phyloP scores from a whole-genome alignment of 1,140 invertebrate genomes.

The Bombus pascuorum region DNA sequence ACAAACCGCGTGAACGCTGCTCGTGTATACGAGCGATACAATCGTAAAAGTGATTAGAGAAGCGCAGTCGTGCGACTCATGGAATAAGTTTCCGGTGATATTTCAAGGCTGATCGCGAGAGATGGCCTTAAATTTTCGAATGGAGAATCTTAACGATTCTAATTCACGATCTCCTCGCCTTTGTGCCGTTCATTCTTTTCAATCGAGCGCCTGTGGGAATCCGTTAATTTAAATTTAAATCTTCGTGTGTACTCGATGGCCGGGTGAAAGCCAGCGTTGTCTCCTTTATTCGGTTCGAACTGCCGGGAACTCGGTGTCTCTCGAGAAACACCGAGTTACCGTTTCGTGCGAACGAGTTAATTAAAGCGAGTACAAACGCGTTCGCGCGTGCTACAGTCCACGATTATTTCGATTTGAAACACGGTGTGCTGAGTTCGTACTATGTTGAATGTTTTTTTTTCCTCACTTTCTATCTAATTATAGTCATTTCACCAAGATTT shows the following conservation, averaged over 20 bases:
- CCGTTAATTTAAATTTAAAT: slow-evolving; percentile 51
- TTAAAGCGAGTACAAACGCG: slow-evolving; percentile 47
- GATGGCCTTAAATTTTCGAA: slow-evolving; percentile 48
- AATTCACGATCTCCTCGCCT: neutral
- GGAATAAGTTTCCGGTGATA: slow-evolving; percentile 44
- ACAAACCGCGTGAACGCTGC: neutral
- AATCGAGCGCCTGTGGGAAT: neutral
- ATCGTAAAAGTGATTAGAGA: slow-evolving; percentile 48
- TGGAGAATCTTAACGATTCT: neutral
- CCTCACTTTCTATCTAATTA: slow-evolving; percentile 39
- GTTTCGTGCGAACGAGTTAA: slow-evolving; percentile 49
- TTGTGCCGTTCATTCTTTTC: neutral
- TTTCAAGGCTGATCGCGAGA: slow-evolving; percentile 45
- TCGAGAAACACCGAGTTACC: slow-evolving; percentile 37
- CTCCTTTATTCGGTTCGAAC: slow-evolving; percentile 45
- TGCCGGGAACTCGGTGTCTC: slow-evolving; percentile 50
- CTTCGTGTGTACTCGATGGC: neutral
- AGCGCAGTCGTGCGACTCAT: slow-evolving; percentile 32
- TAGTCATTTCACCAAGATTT: slow-evolving; percentile 26
- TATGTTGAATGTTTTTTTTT: neutral
- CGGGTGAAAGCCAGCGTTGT: slow-evolving; percentile 61
- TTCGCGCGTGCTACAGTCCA: slow-evolving; percentile 19
- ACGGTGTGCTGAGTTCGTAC: neutral
- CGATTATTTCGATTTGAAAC: slow-evolving; percentile 26
- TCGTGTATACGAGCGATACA: slow-evolving; percentile 13